Conservation (phyloP, 2,113 vertebrate genomes). For the Synchiropus splendidus region DNA sequence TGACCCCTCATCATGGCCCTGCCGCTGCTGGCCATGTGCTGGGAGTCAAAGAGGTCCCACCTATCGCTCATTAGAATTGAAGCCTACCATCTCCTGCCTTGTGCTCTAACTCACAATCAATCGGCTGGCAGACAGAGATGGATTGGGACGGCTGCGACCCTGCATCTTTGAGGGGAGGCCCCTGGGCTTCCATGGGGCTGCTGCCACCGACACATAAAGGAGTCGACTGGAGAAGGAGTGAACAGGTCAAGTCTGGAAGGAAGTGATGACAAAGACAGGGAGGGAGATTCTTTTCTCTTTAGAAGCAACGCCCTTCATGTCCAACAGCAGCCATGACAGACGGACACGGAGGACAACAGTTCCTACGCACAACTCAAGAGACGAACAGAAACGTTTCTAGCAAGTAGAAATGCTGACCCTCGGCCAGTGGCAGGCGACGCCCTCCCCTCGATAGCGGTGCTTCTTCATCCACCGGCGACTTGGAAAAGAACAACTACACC, state of each 20-base stretch:
- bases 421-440: too few relatives aligned
- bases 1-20: constrained; percentile 53
- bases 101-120: constrained; percentile 55
- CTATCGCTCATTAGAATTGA: constrained; percentile 57
- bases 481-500: too few relatives aligned
- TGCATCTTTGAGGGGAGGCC: constrained; percentile 36
- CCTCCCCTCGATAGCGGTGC: too few relatives aligned
- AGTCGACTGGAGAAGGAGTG: constrained; percentile 46
- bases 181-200: constrained; percentile 40
- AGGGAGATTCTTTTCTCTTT: constrained; percentile 50
- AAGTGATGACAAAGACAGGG: constrained; percentile 54
- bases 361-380: too few relatives aligned
- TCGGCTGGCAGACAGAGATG: constrained; percentile 63
- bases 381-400: too few relatives aligned
- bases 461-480: too few relatives aligned
- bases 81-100: constrained; percentile 44
- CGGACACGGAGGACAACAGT: constrained; percentile 7
- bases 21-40: constrained; percentile 59
- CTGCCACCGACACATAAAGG: constrained; percentile 66
- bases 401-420: too few relatives aligned
- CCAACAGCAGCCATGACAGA: constrained; percentile 38
- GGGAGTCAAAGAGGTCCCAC: constrained; percentile 53
- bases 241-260: constrained; percentile 64
- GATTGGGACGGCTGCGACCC: constrained; percentile 59
- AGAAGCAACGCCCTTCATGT: constrained; percentile 37